Evolutionary conservation across 2,797 vertebrate species (phyloP).

Genomic region (Aplochiton taeniatus): DNA sequence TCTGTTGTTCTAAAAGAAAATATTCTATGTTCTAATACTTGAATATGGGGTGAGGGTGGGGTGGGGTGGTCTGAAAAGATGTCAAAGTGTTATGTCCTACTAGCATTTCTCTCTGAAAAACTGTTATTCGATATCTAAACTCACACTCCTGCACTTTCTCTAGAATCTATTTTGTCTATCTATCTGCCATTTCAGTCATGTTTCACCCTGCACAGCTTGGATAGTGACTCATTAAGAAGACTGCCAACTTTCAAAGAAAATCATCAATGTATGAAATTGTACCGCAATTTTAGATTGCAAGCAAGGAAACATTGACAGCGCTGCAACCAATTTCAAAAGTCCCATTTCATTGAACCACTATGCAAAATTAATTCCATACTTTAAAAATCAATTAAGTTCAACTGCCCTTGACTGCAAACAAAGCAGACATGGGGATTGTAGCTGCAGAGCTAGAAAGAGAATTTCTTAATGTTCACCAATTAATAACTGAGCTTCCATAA

Average conservation of each 20-base stretch:
- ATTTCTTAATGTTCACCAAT: conserved; percentile 73
- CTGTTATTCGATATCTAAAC: conserved; percentile 42
- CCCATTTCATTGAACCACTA: conserved; percentile 56
- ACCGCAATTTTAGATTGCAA: conserved; percentile 24
- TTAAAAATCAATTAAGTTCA: conserved; percentile 75
- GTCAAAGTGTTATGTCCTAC: conserved; percentile 8
- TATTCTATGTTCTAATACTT: conserved; percentile 49
- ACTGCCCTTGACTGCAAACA: conserved; percentile 69
- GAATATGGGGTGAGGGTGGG: conserved; percentile 53
- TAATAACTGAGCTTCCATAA: conserved; percentile 66
- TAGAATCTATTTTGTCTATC: background rate
- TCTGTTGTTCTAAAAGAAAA: conserved; percentile 67
- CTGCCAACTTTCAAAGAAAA: conserved; percentile 3
- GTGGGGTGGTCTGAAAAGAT: conserved; percentile 35
- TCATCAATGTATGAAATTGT: conserved; percentile 24
- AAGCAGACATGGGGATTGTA: conserved; percentile 51
- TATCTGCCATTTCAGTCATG: background rate
- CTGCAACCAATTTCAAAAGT: conserved; percentile 41
- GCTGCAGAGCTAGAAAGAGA: conserved; percentile 44
- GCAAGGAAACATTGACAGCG: conserved; percentile 31
- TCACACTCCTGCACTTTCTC: conserved; percentile 32
- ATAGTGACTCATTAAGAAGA: conserved; percentile 4
- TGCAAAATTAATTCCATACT: conserved; percentile 70
- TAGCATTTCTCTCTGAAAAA: conserved; percentile 52
- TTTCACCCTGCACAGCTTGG: background rate